These are phyloP conservation scores for Atrichornis clamosus DNA, from an alignment of 2,113 vertebrate species.

Conservation along the genomic window DNA sequence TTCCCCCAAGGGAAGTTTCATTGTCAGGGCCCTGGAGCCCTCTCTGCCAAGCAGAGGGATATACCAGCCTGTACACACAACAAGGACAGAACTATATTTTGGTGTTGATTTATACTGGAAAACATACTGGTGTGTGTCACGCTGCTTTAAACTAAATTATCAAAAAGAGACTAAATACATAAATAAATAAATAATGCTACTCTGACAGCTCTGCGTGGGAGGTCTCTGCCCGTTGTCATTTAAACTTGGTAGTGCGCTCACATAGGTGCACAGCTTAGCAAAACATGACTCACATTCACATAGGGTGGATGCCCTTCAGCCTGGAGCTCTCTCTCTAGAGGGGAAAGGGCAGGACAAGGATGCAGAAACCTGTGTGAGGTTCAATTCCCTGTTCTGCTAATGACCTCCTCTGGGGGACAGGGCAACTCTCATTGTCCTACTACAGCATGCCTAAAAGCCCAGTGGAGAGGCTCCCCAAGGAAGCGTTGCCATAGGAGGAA, in stretches of 20 bases:
- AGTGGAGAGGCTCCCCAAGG: neutral
- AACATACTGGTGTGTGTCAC: conserved; percentile 7
- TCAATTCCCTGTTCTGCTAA: neutral
- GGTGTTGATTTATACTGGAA: conserved; percentile 29
- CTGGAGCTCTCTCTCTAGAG: neutral
- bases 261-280: conserved; percentile 29
- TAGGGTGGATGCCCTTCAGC: neutral
- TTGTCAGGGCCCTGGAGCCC: neutral
- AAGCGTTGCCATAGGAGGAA: neutral
- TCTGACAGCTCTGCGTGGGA: conserved; percentile 11
- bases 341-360: neutral
- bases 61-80: neutral
- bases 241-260: neutral
- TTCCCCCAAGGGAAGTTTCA: conserved; percentile 27
- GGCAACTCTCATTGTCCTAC: neutral
- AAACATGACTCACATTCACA: conserved; percentile 21
- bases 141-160: conserved; percentile 48
- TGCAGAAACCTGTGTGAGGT: neutral
- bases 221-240: conserved; percentile 8
- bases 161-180: conserved; percentile 27
- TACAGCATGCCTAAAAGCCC: neutral
- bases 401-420: neutral
- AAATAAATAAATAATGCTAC: neutral
- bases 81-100: conserved; percentile 47
- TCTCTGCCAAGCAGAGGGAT: neutral